Evolutionary conservation across 1,140 invertebrate genomes (phyloP).

Genomic region (Prorops nasuta): DNA sequence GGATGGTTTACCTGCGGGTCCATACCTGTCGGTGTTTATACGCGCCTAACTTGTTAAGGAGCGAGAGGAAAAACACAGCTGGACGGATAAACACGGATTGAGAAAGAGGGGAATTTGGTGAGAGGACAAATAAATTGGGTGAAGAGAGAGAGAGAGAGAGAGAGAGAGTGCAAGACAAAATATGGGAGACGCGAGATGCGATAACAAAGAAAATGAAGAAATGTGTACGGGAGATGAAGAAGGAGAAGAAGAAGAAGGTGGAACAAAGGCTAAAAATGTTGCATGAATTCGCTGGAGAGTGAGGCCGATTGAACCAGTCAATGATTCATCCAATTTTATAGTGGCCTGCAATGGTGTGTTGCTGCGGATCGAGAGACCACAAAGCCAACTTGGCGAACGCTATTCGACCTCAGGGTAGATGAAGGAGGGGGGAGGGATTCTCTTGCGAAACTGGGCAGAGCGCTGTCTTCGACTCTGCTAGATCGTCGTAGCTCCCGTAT

Average conservation of each 20-base stretch:
- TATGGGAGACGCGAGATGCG: conserved; percentile 5
- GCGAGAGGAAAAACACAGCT: too few species aligned
- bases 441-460: background rate
- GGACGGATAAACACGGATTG: too few species aligned
- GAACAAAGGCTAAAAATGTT: conserved; percentile 18
- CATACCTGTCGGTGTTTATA: conserved; percentile 37
- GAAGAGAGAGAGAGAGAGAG: conserved; percentile 2
- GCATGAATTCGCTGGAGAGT: conserved; percentile 14
- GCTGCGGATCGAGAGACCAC: too few species aligned
- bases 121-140: conserved; percentile 6
- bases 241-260: conserved; percentile 5
- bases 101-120: too few species aligned
- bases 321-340: conserved; percentile 36
- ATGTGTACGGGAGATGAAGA: conserved; percentile 14
- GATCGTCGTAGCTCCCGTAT: too few species aligned
- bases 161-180: background rate
- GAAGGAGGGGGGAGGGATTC: background rate
- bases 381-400: too few species aligned
- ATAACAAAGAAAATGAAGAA: conserved; percentile 22
- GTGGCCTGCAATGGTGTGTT: too few species aligned
- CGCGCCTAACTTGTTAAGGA: conserved; percentile 39
- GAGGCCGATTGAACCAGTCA: conserved; percentile 13
- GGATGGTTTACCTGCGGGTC: conserved; percentile 41
- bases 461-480: too few species aligned
- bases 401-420: background rate